A percentile compares a stretch with the other conserved stretches of the same genome.
Conservation (phyloP, 2,888 invertebrate genomes). For the Eristalis intricaria region DNA sequence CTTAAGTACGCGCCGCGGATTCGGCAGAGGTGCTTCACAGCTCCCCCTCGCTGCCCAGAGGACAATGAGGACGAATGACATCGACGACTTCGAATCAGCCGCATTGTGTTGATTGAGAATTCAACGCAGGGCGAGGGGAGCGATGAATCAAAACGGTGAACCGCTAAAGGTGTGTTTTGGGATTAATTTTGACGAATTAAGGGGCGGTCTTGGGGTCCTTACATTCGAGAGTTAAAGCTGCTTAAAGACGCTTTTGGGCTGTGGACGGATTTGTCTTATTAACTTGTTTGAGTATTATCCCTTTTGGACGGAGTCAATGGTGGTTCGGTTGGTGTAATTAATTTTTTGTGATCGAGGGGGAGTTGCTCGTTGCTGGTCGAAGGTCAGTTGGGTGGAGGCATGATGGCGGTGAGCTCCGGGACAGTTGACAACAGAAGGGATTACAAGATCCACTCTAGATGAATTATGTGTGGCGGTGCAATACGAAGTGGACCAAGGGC, state of each 20-base stretch:
- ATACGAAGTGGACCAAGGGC: too few relatives aligned
- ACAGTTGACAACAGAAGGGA: too few relatives aligned
- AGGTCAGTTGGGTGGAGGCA: too few relatives aligned
- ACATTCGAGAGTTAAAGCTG: background rate
- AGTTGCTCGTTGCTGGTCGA: too few relatives aligned
- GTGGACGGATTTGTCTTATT: background rate
- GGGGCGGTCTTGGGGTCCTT: background rate
- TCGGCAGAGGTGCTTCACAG: background rate
- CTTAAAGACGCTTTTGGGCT: background rate
- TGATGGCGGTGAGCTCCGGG: too few relatives aligned
- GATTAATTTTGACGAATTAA: slow-evolving; percentile 26
- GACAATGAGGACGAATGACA: slow-evolving; percentile 18
- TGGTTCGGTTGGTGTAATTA: background rate
- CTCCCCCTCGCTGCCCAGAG: background rate
- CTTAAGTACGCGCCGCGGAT: slow-evolving; percentile 20
- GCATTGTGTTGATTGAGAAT: slow-evolving; percentile 40
- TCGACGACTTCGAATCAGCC: slow-evolving; percentile 31
- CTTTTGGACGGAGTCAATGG: background rate
- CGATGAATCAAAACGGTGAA: background rate
- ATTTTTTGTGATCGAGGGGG: background rate
- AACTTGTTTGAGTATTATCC: background rate
- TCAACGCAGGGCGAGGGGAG: slow-evolving; percentile 1
- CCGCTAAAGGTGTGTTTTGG: slow-evolving; percentile 13
- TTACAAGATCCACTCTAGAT: too few relatives aligned
- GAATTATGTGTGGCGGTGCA: too few relatives aligned